Conservation (phyloP, 2,797 vertebrate species). For the Macropodus opercularis region DNA sequence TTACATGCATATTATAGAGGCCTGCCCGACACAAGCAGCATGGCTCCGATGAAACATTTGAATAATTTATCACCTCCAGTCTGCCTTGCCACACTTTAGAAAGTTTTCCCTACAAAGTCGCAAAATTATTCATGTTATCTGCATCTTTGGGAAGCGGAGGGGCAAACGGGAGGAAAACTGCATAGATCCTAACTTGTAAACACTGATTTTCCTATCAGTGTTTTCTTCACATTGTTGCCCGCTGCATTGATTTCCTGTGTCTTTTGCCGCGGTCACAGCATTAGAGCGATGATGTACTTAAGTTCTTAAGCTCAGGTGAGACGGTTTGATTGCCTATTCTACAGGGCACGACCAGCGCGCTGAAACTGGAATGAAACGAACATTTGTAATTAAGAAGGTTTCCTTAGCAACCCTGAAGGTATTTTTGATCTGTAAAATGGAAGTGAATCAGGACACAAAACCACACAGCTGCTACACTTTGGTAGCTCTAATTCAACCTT, state of each 20-base stretch:
- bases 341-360: background rate
- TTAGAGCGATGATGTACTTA: constrained; percentile 5
- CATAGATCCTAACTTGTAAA: constrained; percentile 9
- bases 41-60: constrained; percentile 70
- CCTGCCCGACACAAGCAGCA: constrained; percentile 68
- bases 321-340: constrained; percentile 13
- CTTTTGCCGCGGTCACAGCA: background rate
- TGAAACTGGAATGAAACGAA: constrained; percentile 4
- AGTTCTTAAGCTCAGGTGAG: constrained; percentile 23
- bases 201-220: constrained; percentile 11
- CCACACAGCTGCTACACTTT: background rate
- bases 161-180: constrained; percentile 27
- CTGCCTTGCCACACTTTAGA: constrained; percentile 73
- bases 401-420: constrained; percentile 6
- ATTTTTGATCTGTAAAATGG: constrained; percentile 16
- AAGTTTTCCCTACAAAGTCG: constrained; percentile 75
- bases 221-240: constrained; percentile 6
- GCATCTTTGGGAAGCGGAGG: constrained; percentile 54
- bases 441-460: background rate
- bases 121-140: constrained; percentile 78
- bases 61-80: constrained; percentile 78
- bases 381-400: background rate
- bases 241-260: background rate
- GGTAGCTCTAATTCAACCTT: background rate
- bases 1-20: constrained; percentile 78